These are phyloP conservation scores for Eidolon dupreanum DNA, from an alignment of 2,797 vertebrate species.

Conservation along the genomic window DNA sequence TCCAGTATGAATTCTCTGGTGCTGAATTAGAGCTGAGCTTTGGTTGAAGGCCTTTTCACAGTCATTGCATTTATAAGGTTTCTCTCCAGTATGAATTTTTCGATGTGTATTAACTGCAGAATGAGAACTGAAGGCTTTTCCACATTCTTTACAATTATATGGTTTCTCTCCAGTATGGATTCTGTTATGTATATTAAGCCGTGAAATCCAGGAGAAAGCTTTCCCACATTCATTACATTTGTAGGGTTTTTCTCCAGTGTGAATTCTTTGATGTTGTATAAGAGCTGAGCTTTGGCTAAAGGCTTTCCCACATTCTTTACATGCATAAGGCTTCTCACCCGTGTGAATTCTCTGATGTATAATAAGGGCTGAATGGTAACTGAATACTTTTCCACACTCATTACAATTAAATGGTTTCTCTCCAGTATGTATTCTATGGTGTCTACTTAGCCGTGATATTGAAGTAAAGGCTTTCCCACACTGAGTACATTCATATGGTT, in stretches of 20 bases:
- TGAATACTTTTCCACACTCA: constrained; percentile 77
- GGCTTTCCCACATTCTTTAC: constrained; percentile 78
- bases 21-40: constrained; percentile 79
- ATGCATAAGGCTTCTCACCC: constrained; percentile 76
- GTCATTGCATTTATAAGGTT: constrained; percentile 76
- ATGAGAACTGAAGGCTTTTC: constrained; percentile 78
- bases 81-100: constrained; percentile 81
- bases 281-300: constrained; percentile 78
- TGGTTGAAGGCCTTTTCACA: constrained; percentile 80
- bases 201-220: constrained; percentile 76
- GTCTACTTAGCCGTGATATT: constrained; percentile 71
- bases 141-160: constrained; percentile 76
- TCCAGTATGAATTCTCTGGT: constrained; percentile 79
- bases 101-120: constrained; percentile 76
- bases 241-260: constrained; percentile 76
- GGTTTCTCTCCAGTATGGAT: constrained; percentile 78
- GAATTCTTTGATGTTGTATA: constrained; percentile 71
- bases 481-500: constrained; percentile 71
- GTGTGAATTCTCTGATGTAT: constrained; percentile 78
- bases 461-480: constrained; percentile 79
- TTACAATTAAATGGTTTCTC: constrained; percentile 75
- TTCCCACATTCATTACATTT: constrained; percentile 74
- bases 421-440: constrained; percentile 75
- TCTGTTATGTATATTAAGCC: constrained; percentile 74
- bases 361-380: constrained; percentile 76